A percentile compares a stretch with the other conserved stretches of the same genome.
These are phyloP conservation scores for Gastrophryne carolinensis DNA, from an alignment of 2,797 vertebrate species.

Conservation along the genomic window DNA sequence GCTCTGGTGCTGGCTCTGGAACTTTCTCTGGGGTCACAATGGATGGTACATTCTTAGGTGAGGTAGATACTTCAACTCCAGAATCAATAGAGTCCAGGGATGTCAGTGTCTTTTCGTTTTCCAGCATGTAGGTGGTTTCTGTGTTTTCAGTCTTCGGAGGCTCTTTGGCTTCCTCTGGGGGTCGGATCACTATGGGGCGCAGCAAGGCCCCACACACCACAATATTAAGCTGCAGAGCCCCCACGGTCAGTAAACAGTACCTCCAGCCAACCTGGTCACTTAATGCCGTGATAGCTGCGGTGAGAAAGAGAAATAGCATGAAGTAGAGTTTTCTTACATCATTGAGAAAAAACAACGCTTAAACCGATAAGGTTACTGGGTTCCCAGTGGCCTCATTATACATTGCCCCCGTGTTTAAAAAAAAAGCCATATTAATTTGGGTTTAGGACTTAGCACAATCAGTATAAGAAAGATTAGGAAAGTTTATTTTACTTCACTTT, in stretches of 20 bases:
- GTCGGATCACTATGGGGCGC: slow-evolving; percentile 77
- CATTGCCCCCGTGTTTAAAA: too few relatives aligned
- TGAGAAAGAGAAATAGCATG: not conserved
- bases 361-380: too few relatives aligned
- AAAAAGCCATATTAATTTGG: too few relatives aligned
- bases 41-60: slow-evolving; percentile 70
- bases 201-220: slow-evolving; percentile 80
- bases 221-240: slow-evolving; percentile 80
- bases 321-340: too few relatives aligned
- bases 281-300: slow-evolving; percentile 78
- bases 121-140: slow-evolving; percentile 77
- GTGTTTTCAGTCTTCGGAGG: slow-evolving; percentile 55
- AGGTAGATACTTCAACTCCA: slow-evolving; percentile 85
- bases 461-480: too few relatives aligned
- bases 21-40: slow-evolving; percentile 62
- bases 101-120: slow-evolving; percentile 85
- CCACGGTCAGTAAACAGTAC: slow-evolving; percentile 79
- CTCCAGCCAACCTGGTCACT: slow-evolving; percentile 87
- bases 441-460: too few relatives aligned
- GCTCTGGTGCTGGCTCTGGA: slow-evolving; percentile 60
- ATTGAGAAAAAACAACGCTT: too few relatives aligned
- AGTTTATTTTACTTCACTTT: too few relatives aligned
- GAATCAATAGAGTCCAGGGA: slow-evolving; percentile 89
- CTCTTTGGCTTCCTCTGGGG: slow-evolving; percentile 62
- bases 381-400: too few relatives aligned